Evolutionary conservation across 2,797 vertebrate genomes (phyloP), one percentile per base, ranked within the genome.

Genomic region (Paedocypris micromegethes): DNA sequence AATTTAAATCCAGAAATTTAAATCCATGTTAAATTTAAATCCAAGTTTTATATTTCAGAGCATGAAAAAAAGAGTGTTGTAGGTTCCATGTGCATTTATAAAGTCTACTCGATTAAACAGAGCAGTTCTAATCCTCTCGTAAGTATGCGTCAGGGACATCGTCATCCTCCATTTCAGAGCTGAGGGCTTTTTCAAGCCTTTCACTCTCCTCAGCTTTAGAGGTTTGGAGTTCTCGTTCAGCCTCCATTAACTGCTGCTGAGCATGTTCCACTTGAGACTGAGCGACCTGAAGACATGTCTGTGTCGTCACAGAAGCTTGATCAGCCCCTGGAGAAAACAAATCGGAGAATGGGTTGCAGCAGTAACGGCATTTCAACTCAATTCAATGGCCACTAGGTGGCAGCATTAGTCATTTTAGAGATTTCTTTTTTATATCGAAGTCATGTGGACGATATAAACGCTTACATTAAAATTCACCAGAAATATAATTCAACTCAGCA

Each of bases 181-280:
- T 43, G 64, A 53, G 40, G 85, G 72, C 41, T 3, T 56, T 42
- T 37, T 72, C 68, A 2, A 77, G 66, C 74, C 87, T 89, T 39
- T 68, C 72, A 4, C 91, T 87, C 49, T 90, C 83, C 8, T 90
- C 86, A 0, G 88, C 90, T 55, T 91, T 89, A 38, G 81, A 82
- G 71, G 89, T 85, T 0, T 86, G 84, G 72, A 94, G 69, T 72
- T 89, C 84, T 72, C 78, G 81, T 73, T 94, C 92, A 1, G 91
- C 91, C 68, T 89, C 87, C 74, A 86, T 82, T 4, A 84, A 89
- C 23, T 86, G 83, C 80, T 89, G 87, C 9, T 76, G 80, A 0
- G 82, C 83, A 51, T 92, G 87, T 55, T 91, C 84, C 64, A 92
- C 88, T 58, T 93, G 91, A 0, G 84, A 83, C 48, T 87, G 88